phyloP scores from a whole-genome alignment of 2,113 vertebrate species.

The Pseudopodoces humilis region DNA sequence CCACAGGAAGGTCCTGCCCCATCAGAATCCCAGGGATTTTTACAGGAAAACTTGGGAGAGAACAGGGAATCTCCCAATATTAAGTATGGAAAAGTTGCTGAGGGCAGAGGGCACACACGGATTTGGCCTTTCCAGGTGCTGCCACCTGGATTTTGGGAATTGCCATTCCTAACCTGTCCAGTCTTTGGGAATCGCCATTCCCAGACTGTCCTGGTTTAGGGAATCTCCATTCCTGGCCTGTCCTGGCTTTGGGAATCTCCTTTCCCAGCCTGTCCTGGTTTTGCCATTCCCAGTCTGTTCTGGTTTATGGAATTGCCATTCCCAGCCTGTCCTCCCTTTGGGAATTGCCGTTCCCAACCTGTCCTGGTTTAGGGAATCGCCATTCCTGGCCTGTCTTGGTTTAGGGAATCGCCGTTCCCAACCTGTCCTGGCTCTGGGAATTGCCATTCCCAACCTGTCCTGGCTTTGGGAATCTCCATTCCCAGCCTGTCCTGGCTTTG shows the following conservation, averaged over 20 bases:
- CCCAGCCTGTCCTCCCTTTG: not conserved
- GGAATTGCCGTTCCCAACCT: not conserved
- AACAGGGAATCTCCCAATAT: not conserved
- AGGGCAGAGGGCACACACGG: rapidly evolving
- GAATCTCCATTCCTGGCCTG: not conserved
- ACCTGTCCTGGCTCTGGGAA: rapidly evolving
- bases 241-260: not conserved
- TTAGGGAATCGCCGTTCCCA: not conserved
- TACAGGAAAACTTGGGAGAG: not conserved
- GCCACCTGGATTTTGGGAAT: not conserved
- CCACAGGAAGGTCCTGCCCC: not conserved
- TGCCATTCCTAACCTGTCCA: not conserved
- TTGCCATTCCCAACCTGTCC: not conserved
- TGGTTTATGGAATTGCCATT: not conserved
- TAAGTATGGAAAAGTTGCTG: rapidly evolving
- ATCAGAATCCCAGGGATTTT: rapidly evolving
- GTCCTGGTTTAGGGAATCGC: not conserved
- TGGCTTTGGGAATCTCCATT: not conserved
- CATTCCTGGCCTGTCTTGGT: not conserved
- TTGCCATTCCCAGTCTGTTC: not conserved
- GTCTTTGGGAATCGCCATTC: not conserved
- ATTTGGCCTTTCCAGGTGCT: not conserved
- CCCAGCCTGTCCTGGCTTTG: not conserved
- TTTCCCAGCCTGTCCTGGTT: not conserved
- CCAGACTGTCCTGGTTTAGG: rapidly evolving